Evolutionary conservation across 1,140 invertebrate species (phyloP).

Genomic region (Mycetomoellerius zeteki): DNA sequence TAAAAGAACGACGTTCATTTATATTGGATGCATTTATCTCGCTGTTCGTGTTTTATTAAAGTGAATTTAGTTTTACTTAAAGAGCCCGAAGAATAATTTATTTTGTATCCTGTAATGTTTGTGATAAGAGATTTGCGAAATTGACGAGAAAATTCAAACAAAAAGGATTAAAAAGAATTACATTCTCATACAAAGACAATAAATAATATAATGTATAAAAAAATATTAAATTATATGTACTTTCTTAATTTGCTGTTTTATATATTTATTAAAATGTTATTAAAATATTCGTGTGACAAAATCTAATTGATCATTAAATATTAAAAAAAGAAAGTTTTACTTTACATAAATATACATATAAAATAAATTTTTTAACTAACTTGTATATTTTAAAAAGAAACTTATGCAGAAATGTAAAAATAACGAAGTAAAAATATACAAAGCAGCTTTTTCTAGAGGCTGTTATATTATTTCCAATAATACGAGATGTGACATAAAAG

Average conservation of each 20-base stretch:
- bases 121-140: neutral
- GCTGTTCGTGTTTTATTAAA: neutral
- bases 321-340: neutral
- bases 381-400: neutral
- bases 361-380: neutral
- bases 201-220: neutral
- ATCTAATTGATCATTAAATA: neutral
- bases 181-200: neutral
- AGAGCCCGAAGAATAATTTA: neutral
- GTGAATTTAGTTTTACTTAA: neutral
- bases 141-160: neutral
- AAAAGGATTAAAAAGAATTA: neutral
- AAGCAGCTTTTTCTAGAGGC: neutral
- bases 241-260: neutral
- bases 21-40: neutral
- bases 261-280: neutral
- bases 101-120: neutral
- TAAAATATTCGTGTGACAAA: neutral
- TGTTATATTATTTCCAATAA: neutral
- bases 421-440: neutral
- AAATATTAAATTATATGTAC: conserved; percentile 8
- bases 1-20: neutral
- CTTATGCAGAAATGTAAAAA: neutral
- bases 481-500: conserved; percentile 3
- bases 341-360: neutral